Percentiles rank a stretch among this genome's conserved stretches.
These are phyloP conservation scores for Agrochola macilenta DNA, from an alignment of 2,888 invertebrate species.

Conservation along the genomic window DNA sequence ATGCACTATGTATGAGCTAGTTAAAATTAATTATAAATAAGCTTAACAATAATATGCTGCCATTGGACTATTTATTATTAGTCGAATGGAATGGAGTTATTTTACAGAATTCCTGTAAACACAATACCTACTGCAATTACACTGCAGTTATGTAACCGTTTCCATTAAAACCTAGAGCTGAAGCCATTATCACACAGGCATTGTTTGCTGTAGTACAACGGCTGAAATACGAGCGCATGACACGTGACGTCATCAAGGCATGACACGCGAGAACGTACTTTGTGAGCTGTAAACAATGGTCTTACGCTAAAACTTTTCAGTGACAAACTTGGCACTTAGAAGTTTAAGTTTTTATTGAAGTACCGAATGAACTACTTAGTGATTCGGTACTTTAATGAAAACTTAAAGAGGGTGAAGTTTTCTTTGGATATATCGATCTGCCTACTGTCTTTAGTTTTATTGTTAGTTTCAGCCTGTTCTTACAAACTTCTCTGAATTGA, in stretches of 20 bases:
- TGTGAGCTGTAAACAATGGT: slow-evolving; percentile 16
- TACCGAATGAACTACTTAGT: background rate
- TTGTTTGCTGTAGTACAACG: slow-evolving; percentile 43
- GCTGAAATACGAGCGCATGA: slow-evolving; percentile 47
- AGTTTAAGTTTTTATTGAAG: background rate
- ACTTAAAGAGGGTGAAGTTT: background rate
- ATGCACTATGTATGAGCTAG: no score
- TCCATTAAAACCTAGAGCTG: slow-evolving; percentile 2
- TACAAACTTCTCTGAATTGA: background rate
- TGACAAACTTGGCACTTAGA: background rate
- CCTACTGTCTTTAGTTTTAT: background rate
- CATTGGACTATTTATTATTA: no score
- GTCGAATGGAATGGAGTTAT: background rate
- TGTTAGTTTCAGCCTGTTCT: background rate
- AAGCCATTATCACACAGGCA: slow-evolving; percentile 46
- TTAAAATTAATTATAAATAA: no score
- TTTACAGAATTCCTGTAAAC: background rate
- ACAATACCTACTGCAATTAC: slow-evolving; percentile 9
- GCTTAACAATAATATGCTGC: no score
- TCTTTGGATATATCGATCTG: background rate
- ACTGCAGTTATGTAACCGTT: slow-evolving; percentile 18
- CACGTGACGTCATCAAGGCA: slow-evolving; percentile 47
- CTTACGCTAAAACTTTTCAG: background rate
- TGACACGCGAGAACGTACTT: slow-evolving; percentile 52
- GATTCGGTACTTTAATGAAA: background rate